phyloP scores from a whole-genome alignment of 2,113 vertebrate species.

The Clarias magur region DNA sequence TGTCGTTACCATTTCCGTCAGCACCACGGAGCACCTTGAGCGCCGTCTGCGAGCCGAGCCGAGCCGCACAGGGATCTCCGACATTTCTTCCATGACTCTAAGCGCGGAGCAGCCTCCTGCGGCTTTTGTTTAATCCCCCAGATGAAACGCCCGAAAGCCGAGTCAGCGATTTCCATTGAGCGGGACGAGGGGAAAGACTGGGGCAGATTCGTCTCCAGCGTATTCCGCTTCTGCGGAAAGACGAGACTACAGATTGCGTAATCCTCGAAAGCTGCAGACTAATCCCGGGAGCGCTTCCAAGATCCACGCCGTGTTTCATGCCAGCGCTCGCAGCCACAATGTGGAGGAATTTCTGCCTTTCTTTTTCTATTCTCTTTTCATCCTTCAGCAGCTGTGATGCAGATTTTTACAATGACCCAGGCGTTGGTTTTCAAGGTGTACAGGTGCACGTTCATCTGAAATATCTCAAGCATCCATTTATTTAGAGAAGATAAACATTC shows the following conservation, averaged over 20 bases:
- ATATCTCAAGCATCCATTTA: not conserved
- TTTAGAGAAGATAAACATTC: not conserved
- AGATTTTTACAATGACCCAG: not conserved
- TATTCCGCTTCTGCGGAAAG: constrained; percentile 35
- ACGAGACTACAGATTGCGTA: constrained; percentile 1
- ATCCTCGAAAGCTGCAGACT: constrained; percentile 23
- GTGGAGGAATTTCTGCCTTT: not conserved
- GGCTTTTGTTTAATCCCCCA: constrained; percentile 72
- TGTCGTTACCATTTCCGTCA: not conserved
- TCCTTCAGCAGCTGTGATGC: not conserved
- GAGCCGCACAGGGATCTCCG: constrained; percentile 18
- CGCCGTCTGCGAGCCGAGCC: not conserved
- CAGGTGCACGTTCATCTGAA: not conserved
- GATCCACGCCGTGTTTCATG: constrained; percentile 33
- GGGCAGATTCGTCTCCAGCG: constrained; percentile 33
- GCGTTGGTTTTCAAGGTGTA: not conserved
- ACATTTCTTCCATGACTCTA: constrained; percentile 66
- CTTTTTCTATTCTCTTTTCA: not conserved
- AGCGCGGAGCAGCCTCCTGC: constrained; percentile 68
- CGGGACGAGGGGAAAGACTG: constrained; percentile 52
- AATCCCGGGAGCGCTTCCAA: constrained; percentile 30
- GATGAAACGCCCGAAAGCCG: constrained; percentile 60
- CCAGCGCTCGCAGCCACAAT: not conserved
- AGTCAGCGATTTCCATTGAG: constrained; percentile 76
- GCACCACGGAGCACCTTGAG: not conserved